Evolutionary conservation across 2,888 invertebrate species (phyloP).

Genomic region (Machimus atricapillus): DNA sequence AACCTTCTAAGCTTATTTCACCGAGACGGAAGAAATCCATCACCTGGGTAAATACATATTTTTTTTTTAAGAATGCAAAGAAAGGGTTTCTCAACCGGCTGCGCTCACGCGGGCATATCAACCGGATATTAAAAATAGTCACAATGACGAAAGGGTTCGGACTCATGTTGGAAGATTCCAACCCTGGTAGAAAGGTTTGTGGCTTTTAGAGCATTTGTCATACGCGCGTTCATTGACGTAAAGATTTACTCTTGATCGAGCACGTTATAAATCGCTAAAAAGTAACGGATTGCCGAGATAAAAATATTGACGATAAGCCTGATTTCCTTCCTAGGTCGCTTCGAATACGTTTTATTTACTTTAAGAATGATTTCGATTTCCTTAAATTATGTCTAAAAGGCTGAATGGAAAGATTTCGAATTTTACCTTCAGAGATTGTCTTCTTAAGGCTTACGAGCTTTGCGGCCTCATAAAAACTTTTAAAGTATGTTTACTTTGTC

Average conservation of each 20-base stretch:
- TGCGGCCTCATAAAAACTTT: too few relatives aligned
- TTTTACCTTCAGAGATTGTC: not conserved
- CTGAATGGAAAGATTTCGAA: not conserved
- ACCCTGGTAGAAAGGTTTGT: not conserved
- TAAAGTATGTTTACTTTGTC: too few relatives aligned
- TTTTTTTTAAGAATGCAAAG: not conserved
- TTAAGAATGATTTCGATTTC: not conserved
- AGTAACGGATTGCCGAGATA: not conserved
- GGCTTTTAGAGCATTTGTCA: not conserved
- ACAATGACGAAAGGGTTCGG: not conserved
- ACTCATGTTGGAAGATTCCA: not conserved
- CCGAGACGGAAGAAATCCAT: constrained; percentile 45
- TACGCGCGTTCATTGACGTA: not conserved
- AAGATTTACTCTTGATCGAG: not conserved
- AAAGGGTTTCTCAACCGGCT: constrained; percentile 20
- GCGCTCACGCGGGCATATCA: constrained; percentile 4
- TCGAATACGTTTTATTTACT: not conserved
- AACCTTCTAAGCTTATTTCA: constrained; percentile 42
- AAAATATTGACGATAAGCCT: not conserved
- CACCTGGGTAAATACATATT: constrained; percentile 42
- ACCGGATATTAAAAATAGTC: constrained; percentile 32
- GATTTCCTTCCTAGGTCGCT: not conserved
- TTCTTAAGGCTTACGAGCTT: not conserved
- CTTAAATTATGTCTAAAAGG: not conserved
- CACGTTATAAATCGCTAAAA: not conserved